Evolutionary conservation across 2,888 invertebrate genomes (phyloP).

Genomic region (Oscheius sp.): DNA sequence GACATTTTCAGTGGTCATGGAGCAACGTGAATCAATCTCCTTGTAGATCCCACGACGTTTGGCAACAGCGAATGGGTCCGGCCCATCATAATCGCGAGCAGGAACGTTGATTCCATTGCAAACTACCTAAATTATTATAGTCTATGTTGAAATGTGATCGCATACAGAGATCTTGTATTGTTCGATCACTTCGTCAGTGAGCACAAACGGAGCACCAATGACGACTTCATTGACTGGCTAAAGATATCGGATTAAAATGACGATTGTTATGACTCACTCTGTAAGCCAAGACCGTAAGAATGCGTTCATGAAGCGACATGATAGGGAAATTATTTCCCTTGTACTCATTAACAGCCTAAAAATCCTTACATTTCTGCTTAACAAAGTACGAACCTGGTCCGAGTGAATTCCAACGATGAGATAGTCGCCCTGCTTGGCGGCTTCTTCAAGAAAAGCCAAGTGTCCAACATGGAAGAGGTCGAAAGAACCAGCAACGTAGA

Average conservation of each 20-base stretch:
- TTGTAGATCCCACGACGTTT: slow-evolving; percentile 49
- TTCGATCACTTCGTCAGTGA: slow-evolving; percentile 89
- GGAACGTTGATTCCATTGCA: slow-evolving; percentile 17
- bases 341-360: slow-evolving; percentile 66
- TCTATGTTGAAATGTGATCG: background rate
- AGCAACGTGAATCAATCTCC: slow-evolving; percentile 81
- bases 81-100: slow-evolving; percentile 72
- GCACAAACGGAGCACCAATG: slow-evolving; percentile 94
- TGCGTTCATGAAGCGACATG: slow-evolving; percentile 97
- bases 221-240: slow-evolving; percentile 97
- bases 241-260: background rate
- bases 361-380: no score
- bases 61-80: slow-evolving; percentile 81
- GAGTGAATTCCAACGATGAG: slow-evolving; percentile 82
- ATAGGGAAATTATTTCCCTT: slow-evolving; percentile 90
- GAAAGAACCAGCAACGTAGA: slow-evolving; percentile 96
- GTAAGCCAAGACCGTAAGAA: slow-evolving; percentile 87
- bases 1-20: slow-evolving; percentile 92
- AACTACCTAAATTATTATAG: slow-evolving; percentile 2
- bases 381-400: slow-evolving; percentile 43
- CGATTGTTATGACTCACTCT: background rate
- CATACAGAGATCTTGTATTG: slow-evolving; percentile 82
- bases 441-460: slow-evolving; percentile 91
- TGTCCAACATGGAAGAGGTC: slow-evolving; percentile 98
- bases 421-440: slow-evolving; percentile 88